A percentile compares a stretch with the other conserved stretches of the same genome.
phyloP scores from a whole-genome alignment of 2,113 vertebrate species.

The Crypturellus undulatus region DNA sequence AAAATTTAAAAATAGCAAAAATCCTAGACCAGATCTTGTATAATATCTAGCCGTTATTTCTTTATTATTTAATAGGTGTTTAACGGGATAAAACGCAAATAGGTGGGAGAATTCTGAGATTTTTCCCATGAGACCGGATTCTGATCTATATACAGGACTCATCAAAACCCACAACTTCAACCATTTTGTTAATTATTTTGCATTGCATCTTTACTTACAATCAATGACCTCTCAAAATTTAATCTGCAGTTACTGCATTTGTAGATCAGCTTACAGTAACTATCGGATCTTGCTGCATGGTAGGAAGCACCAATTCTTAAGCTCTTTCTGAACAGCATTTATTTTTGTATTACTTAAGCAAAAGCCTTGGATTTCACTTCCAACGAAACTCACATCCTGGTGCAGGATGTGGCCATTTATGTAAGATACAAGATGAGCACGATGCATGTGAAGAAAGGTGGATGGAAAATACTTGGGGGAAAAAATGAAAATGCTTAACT shows the following conservation, averaged over 20 bases:
- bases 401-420: background rate
- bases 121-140: background rate
- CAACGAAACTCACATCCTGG: background rate
- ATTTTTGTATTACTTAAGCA: background rate
- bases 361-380: background rate
- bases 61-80: background rate
- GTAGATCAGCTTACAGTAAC: background rate
- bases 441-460: fast-evolving
- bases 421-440: background rate
- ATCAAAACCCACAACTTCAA: background rate
- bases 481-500: background rate
- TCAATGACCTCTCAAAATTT: background rate
- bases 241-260: background rate
- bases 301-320: background rate
- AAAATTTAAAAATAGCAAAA: background rate
- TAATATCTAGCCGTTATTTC: background rate
- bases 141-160: background rate
- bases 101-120: background rate
- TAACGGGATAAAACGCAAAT: background rate
- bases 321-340: background rate
- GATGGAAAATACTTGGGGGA: background rate
- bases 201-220: background rate
- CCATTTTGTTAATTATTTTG: background rate
- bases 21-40: background rate
- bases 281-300: background rate